Evolutionary conservation across 1,140 invertebrate genomes (phyloP).

Genomic region (Helicoverpa armigera): DNA sequence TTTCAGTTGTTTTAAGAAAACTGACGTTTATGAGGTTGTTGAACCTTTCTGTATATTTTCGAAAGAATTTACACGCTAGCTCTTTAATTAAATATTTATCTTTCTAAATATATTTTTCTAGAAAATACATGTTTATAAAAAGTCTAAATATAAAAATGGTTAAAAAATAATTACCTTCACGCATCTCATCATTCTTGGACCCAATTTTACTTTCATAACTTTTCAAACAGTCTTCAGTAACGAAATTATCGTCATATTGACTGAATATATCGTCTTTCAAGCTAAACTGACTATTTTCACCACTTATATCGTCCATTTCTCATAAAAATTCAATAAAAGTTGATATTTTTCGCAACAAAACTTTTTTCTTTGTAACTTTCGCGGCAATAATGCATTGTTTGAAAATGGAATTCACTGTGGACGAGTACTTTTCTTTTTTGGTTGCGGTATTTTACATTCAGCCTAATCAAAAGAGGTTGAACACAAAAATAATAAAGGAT

Average conservation of each 20-base stretch:
- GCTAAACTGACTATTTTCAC: conserved; percentile 42
- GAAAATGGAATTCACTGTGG: conserved; percentile 25
- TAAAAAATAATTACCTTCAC: conserved; percentile 1
- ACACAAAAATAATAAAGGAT: neutral
- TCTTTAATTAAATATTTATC: no score
- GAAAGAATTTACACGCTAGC: no score
- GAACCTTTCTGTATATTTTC: no score
- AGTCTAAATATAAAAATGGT: neutral
- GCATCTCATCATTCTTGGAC: neutral
- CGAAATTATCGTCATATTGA: conserved; percentile 65
- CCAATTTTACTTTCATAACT: conserved; percentile 51
- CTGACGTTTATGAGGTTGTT: no score
- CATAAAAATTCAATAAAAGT: conserved; percentile 31
- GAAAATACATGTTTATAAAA: no score
- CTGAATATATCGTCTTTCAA: conserved; percentile 59
- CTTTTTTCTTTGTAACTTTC: neutral
- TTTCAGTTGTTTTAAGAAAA: no score
- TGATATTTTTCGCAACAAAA: neutral
- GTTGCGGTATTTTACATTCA: neutral
- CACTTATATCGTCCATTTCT: conserved; percentile 52
- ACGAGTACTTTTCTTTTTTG: neutral
- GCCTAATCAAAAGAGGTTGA: neutral
- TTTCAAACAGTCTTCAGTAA: conserved; percentile 44
- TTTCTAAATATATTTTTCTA: no score
- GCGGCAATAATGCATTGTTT: conserved; percentile 10